These are phyloP conservation scores for Hyalella azteca DNA, from an alignment of 2,888 invertebrate genomes.

Conservation along the genomic window DNA sequence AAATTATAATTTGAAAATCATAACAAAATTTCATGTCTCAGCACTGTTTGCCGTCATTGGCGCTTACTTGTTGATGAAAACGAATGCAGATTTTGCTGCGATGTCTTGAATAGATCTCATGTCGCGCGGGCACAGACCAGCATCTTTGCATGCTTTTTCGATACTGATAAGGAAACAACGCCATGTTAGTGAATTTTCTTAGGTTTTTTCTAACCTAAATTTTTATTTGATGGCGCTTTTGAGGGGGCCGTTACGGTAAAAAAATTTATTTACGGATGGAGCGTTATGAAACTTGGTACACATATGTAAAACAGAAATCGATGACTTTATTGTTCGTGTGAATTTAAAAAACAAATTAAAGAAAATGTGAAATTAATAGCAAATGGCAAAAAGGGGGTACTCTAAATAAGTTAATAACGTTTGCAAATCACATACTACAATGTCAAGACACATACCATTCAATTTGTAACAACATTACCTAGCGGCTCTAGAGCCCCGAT, in stretches of 20 bases:
- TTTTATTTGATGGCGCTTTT: not conserved
- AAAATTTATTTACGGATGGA: not conserved
- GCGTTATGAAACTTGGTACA: too few species aligned
- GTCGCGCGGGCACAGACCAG: conserved; percentile 43
- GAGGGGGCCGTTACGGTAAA: not conserved
- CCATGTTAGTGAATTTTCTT: not conserved
- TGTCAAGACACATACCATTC: too few species aligned
- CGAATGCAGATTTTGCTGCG: not conserved
- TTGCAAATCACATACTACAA: too few species aligned
- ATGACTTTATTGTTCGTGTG: too few species aligned
- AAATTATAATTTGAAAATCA: not conserved
- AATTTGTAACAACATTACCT: too few species aligned
- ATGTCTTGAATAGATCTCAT: conserved; percentile 29
- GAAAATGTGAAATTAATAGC: too few species aligned
- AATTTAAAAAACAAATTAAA: too few species aligned
- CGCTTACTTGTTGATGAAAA: conserved; percentile 8
- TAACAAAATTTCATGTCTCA: not conserved
- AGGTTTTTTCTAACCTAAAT: not conserved
- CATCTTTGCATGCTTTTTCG: conserved; percentile 31
- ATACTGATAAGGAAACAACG: not conserved
- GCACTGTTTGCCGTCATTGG: too few species aligned
- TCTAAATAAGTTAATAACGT: too few species aligned
- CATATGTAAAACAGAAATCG: too few species aligned
- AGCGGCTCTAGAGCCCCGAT: too few species aligned
- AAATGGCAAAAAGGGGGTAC: too few species aligned